Base-by-base conservation (phyloP, 2,888 invertebrate species). In the Chrysolina americana region DNA sequence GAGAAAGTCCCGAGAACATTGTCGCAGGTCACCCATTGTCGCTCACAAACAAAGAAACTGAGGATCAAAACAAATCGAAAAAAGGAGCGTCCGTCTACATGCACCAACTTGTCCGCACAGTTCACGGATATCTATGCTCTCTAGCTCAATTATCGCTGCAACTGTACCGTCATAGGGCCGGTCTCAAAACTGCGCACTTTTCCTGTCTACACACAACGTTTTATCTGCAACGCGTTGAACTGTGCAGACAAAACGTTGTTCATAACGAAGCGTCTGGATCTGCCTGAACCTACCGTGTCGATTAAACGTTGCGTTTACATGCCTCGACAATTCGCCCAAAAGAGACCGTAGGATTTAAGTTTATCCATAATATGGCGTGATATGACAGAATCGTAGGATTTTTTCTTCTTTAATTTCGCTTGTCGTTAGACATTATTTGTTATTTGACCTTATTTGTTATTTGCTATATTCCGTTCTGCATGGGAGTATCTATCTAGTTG, bases 1-100 rank as follows among this genome's bases (percentile, higher is more conserved):
- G 11, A 70, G 41, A 63, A 70, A 65, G 11, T 71, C 47, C 28
- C 66, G 47, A 44, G 71, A 71, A 44, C 66, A 71, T 59, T 65
- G 47, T 2, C 71, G 71, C 15, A 71, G 41, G 41, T 66, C 71
- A 28, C 66, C 1, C 47, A 64, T 41, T 63, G 36, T 21, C 28
- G 6, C 41, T 28, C 41, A 63, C 17, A 41, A 41, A 28, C 36
- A 63, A 36, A 23, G 48, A 48, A 48, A 48, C 48, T 48, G n/a
- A 48, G 48, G 63, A 63, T 23, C 63, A 63, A 23, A 63, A 63
- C 41, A 41, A 28, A 19, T 63, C 36, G 63, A 41, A 63, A 63
- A 63, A 36, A 17, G 63, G 63, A 63, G 41, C 41, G 63, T 36
- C 41, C 63, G 63, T 63, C 63, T 17, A 63, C 63, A 41, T 59